A percentile compares a stretch with the other conserved stretches of the same genome.
phyloP scores from a whole-genome alignment of 2,113 vertebrate genomes.

The Crotophaga sulcirostris region DNA sequence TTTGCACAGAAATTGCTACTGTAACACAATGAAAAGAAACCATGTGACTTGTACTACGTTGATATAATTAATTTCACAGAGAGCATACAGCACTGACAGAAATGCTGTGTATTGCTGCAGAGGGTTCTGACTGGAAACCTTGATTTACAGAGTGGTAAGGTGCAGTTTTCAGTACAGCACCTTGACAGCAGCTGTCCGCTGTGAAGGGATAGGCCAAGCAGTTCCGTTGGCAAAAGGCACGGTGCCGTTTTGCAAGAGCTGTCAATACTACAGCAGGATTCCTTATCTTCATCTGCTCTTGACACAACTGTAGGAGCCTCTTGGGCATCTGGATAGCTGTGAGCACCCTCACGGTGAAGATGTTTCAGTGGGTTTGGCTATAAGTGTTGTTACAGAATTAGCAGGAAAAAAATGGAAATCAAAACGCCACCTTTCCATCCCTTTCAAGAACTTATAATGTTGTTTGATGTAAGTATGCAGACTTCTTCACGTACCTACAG shows the following conservation, averaged over 20 bases:
- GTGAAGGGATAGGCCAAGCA: not conserved
- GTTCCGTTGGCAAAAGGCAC: not conserved
- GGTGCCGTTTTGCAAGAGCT: not conserved
- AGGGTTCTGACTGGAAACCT: not conserved
- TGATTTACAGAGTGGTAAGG: not conserved
- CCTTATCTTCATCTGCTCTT: not conserved
- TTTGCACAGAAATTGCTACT: not conserved
- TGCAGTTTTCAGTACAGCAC: not conserved
- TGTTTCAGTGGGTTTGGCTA: not conserved
- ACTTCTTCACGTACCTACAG: not conserved
- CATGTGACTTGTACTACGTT: not conserved
- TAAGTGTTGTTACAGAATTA: not conserved
- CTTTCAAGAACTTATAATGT: not conserved
- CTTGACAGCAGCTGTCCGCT: not conserved
- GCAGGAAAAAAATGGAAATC: not conserved
- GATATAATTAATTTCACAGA: not conserved
- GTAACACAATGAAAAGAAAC: not conserved
- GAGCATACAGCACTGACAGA: not conserved
- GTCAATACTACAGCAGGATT: not conserved
- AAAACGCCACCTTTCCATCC: not conserved
- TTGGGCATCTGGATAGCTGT: not conserved
- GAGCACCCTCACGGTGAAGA: not conserved
- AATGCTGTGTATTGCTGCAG: not conserved
- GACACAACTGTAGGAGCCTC: not conserved
- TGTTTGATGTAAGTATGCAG: not conserved